phyloP scores from a whole-genome alignment of 2,797 vertebrate genomes.

The Euthynnus affinis region DNA sequence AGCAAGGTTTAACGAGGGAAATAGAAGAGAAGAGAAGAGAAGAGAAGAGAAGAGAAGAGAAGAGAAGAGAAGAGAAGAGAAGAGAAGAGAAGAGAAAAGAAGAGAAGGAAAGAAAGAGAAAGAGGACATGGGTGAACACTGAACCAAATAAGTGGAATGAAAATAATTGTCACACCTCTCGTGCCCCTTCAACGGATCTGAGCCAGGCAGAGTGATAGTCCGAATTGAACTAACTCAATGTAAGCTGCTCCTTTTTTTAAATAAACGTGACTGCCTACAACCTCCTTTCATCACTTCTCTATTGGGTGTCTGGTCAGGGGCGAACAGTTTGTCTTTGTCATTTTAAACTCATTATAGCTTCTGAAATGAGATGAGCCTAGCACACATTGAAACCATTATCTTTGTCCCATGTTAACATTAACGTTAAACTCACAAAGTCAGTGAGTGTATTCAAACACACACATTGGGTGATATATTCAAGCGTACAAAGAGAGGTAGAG shows the following conservation, averaged over 20 bases:
- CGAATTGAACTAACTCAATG: no score
- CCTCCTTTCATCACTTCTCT: slow-evolving; percentile 8
- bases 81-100: background rate
- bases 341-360: background rate
- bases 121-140: no score
- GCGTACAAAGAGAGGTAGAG: no score
- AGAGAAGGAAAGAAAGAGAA: background rate
- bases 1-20: background rate
- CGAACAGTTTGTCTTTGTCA: slow-evolving; percentile 3
- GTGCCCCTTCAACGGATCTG: no score
- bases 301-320: slow-evolving; percentile 18
- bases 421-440: slow-evolving; percentile 8
- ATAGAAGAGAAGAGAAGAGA: background rate
- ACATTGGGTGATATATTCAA: background rate
- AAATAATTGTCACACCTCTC: no score
- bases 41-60: background rate
- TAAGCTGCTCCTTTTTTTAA: background rate
- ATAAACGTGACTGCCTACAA: slow-evolving; percentile 27
- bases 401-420: background rate
- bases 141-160: no score
- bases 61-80: background rate
- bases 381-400: slow-evolving; percentile 14
- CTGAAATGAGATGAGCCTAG: slow-evolving; percentile 6
- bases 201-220: no score
- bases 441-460: background rate